Evolutionary conservation across 1,140 invertebrate species (phyloP).

Genomic region (Brachionus koreanus): DNA sequence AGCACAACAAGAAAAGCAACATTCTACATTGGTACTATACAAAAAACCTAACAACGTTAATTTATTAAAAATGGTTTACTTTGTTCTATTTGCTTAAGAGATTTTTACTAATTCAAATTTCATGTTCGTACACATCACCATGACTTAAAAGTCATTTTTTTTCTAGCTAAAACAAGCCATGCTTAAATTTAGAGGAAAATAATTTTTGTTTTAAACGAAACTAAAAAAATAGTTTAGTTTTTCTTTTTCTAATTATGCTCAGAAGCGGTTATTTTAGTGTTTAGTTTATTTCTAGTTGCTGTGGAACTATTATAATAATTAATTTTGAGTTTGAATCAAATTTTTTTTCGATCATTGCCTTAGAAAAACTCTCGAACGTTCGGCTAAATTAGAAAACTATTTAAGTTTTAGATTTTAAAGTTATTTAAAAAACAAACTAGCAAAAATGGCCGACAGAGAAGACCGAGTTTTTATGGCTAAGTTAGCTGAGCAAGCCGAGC

Average conservation of each 20-base stretch:
- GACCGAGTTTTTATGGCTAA: slow-evolving; percentile 50
- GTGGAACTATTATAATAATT: slow-evolving; percentile 43
- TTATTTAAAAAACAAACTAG: not conserved
- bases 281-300: slow-evolving; percentile 17
- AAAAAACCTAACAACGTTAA: slow-evolving; percentile 14
- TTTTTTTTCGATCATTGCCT: slow-evolving; percentile 21
- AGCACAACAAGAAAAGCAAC: not conserved
- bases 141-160: slow-evolving; percentile 6
- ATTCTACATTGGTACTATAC: not conserved
- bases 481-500: slow-evolving; percentile 57
- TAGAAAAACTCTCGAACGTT: not conserved
- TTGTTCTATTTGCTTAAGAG: not conserved
- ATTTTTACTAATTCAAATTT: not conserved
- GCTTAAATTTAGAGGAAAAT: not conserved
- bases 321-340: slow-evolving; percentile 1
- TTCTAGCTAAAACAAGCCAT: not conserved
- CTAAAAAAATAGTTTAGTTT: not conserved
- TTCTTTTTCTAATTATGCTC: not conserved
- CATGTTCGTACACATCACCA: slow-evolving; percentile 17
- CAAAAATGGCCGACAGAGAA: slow-evolving; percentile 54
- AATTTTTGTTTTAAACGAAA: not conserved
- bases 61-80: slow-evolving; percentile 8
- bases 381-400: not conserved
- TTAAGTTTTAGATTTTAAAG: slow-evolving; percentile 13
- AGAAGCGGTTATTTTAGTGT: slow-evolving; percentile 8